Conservation (phyloP, 2,888 invertebrate species). For the Agapostemon virescens region DNA sequence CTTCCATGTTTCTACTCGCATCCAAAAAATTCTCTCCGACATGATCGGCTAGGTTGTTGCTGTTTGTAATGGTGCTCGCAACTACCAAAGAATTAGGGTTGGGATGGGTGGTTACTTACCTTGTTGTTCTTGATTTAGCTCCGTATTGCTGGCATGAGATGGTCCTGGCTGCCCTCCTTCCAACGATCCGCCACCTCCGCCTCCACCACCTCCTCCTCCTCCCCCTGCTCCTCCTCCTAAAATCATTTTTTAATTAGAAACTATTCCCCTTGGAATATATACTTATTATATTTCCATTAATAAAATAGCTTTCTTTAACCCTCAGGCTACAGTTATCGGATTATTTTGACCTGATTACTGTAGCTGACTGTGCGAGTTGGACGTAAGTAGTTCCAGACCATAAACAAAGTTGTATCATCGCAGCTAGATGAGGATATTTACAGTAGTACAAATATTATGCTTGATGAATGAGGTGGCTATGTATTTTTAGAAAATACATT, state of each 20-base stretch:
- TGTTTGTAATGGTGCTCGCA: constrained; percentile 81
- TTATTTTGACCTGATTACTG: too few species aligned
- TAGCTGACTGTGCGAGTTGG: too few species aligned
- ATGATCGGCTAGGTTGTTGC: constrained; percentile 81
- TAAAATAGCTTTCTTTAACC: neutral
- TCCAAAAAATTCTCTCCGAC: constrained; percentile 76
- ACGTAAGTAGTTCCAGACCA: too few species aligned
- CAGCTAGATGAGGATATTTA: too few species aligned
- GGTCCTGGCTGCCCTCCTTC: constrained; percentile 79
- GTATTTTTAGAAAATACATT: too few species aligned
- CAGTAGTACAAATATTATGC: too few species aligned
- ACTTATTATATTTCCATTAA: neutral
- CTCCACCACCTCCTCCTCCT: constrained; percentile 44
- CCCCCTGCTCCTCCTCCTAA: constrained; percentile 50
- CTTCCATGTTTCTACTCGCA: constrained; percentile 75
- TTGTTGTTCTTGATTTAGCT: constrained; percentile 79
- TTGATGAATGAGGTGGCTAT: too few species aligned
- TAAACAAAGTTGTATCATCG: too few species aligned
- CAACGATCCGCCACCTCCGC: constrained; percentile 55
- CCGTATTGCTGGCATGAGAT: constrained; percentile 75
- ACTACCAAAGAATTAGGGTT: constrained; percentile 74
- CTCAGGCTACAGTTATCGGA: too few species aligned
- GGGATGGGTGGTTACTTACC: constrained; percentile 74
- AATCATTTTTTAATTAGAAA: constrained; percentile 27
- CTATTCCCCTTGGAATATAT: neutral